Evolutionary conservation across 2,888 invertebrate species (phyloP), one percentile per base, ranked within the genome.

Genomic region (Cephalotes varians): DNA sequence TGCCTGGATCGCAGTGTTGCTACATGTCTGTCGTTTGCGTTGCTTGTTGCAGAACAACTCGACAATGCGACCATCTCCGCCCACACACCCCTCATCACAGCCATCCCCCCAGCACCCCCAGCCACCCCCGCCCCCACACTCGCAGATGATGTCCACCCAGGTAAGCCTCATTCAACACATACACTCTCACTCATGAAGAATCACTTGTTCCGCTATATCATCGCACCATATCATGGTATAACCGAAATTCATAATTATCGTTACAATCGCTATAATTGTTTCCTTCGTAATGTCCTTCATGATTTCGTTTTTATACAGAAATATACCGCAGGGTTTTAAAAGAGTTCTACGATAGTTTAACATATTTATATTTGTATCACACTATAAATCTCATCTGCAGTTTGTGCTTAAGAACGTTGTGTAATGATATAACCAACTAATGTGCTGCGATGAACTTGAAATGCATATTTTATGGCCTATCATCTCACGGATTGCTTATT

Each of bases 11-110:
- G 94, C 94, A 94, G 92, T 94, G 94, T 94, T 94, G 94, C 94
- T 94, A 94, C 93, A 94, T 94, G 94, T 94, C 93, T 93, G 94
- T 93, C 93, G 94, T 94, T 94, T 94, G 94, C 94, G 93, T 94
- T 94, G 94, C 94, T 94, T 95, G 94, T 95, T 95, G 94, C 95
- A 96, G 95, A 97, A 94, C 93, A 94, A 97, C 95, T 97, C 97
- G 83, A 97, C 97, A 91, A 97, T 97, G 95, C 96, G 97, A 95
- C 97, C 97, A 92, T 97, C 97, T 92, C 97, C 97, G 85, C 97
- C 97, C 83, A 97, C 97, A 88, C 97, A 97, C 92, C 97, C 98
- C 94, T 98, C 98, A 91, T 98, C 98, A 95, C 98, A 98, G 95
- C 98, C 98, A 95, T 98, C 98, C 95, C 97, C 97, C 94, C 97